Conservation (phyloP, 2,113 vertebrate genomes). For the Centropus bengalensis region DNA sequence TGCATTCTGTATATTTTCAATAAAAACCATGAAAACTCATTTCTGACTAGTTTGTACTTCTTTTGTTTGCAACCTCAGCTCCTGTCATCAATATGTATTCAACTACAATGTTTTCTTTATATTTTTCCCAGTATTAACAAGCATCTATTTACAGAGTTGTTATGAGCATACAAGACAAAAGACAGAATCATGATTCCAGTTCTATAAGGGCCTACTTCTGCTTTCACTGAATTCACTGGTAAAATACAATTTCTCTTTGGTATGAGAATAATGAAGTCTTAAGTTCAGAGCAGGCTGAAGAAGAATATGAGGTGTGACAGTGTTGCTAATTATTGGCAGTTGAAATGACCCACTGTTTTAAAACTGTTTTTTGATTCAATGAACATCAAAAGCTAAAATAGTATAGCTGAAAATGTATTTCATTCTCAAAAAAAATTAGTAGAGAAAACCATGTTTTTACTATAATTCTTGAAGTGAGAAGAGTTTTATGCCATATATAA, state of each 20-base stretch:
- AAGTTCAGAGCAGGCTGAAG: background rate
- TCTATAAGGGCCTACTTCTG: background rate
- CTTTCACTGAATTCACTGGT: background rate
- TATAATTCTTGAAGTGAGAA: background rate
- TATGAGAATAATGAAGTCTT: background rate
- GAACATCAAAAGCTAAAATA: background rate
- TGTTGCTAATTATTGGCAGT: background rate
- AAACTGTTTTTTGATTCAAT: background rate
- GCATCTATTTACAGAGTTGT: background rate
- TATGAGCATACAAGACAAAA: background rate
- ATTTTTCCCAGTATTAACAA: background rate
- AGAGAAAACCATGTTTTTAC: background rate
- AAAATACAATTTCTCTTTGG: background rate
- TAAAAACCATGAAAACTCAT: background rate
- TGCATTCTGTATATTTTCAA: background rate
- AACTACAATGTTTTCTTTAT: background rate
- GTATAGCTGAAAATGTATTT: background rate
- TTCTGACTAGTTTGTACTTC: background rate
- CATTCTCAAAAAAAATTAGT: background rate
- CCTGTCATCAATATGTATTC: background rate
- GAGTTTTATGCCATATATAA: background rate
- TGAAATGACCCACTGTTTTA: background rate
- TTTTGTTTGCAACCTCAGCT: background rate
- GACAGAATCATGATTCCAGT: background rate
- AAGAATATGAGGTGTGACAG: background rate